Base-by-base conservation (phyloP, 1,140 invertebrate genomes). In the Caenorhabditis remanei region DNA sequence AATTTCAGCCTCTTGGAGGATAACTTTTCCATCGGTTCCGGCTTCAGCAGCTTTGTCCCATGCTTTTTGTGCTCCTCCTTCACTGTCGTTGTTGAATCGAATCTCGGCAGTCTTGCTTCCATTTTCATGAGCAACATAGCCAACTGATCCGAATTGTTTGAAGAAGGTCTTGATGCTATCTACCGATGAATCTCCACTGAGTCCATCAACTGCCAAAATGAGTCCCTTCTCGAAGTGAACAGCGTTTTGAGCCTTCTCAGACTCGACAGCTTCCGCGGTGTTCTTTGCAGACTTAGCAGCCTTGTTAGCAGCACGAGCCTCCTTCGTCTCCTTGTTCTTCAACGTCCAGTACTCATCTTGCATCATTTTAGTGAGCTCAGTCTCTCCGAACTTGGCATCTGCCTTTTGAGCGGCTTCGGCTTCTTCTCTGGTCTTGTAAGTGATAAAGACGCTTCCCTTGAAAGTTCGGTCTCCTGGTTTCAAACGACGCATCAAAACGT, bases 391-490 rank as follows among this genome's bases (percentile, higher is more conserved):
- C 48, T 97, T 93, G 4, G 96, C 96, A 40, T 95, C 94, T 93
- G 95, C 96, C 92, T 96, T 96, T 0, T 96, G 89, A 48, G 93
- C 94, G 63, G 93, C 93, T 89, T 95, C 95, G 19, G 95, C 95
- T 89, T 95, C 94, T 83, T 96, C 96, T 82, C 95, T 93, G 46
- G 94, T 95, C 90, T 95, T 94, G 91, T 97, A 98, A 4, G 96
- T 95, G 32, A 95, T 94, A 94, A 97, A 97, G 79, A 97, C 95
- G 9, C 97, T 98, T 61, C 71, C 97, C 94, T 98, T 96, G 91
- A 97, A 97, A 14, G 88, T 85, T 56, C 88, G 75, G 40, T 87
- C 88, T 21, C 79, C 84, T 79, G 71, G 71, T 55, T 90, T 88
- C 8, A 87, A 71, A 21, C 90, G 87, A 4, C 92, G 88, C 92